These are phyloP conservation scores for Emydocephalus ijimae DNA, from an alignment of 2,113 vertebrate species.

Conservation along the genomic window DNA sequence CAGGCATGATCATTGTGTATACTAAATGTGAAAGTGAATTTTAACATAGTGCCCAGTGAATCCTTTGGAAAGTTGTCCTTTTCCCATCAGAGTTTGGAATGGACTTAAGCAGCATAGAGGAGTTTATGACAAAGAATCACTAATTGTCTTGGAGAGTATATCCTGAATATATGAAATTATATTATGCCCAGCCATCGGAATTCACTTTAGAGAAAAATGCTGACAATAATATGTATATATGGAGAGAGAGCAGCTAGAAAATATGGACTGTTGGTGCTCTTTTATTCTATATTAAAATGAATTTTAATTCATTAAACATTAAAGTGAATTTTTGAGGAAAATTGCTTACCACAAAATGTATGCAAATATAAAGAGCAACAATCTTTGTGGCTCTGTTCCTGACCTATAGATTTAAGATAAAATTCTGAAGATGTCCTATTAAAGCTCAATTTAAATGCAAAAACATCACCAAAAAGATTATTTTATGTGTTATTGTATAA, in stretches of 20 bases:
- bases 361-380: constrained; percentile 41
- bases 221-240: constrained; percentile 27
- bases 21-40: not conserved
- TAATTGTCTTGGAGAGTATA: not conserved
- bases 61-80: not conserved
- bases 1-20: not conserved
- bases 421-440: not conserved
- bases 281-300: constrained; percentile 51
- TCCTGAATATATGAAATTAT: constrained; percentile 15
- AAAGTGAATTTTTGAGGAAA: constrained; percentile 48
- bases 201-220: constrained; percentile 48
- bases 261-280: constrained; percentile 38
- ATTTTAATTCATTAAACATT: too few relatives aligned
- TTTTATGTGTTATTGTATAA: not conserved
- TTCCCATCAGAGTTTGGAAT: not conserved
- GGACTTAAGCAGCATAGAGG: not conserved
- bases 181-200: not conserved
- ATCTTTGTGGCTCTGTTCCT: constrained; percentile 52
- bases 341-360: constrained; percentile 46
- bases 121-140: not conserved
- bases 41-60: not conserved
- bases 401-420: constrained; percentile 55
- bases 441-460: not conserved
- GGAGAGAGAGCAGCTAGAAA: constrained; percentile 19
- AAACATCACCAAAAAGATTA: not conserved